phyloP scores from a whole-genome alignment of 2,113 vertebrate species.

The Corydoras sp. region DNA sequence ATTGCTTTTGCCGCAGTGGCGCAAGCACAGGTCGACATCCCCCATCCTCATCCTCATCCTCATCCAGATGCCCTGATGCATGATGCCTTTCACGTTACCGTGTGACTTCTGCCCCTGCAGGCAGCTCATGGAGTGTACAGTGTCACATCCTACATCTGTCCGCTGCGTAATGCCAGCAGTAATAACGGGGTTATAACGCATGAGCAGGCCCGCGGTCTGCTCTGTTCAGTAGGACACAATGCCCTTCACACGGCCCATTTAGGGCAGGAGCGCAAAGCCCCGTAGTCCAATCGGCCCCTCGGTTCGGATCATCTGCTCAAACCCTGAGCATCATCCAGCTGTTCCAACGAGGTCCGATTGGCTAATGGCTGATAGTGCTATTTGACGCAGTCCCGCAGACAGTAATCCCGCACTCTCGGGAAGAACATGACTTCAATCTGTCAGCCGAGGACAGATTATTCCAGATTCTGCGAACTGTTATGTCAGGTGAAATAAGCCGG shows the following conservation, averaged over 20 bases:
- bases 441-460: conserved; percentile 26
- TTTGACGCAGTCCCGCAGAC: conserved; percentile 30
- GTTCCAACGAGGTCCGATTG: not conserved
- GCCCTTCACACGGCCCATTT: not conserved
- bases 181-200: not conserved
- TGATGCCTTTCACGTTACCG: too few relatives aligned
- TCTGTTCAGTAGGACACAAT: not conserved
- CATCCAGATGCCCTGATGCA: too few relatives aligned
- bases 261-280: too few relatives aligned
- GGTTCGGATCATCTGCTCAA: not conserved
- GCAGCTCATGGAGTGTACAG: too few relatives aligned
- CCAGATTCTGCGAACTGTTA: conserved; percentile 49
- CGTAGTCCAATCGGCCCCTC: not conserved
- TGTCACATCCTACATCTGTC: too few relatives aligned
- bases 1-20: conserved; percentile 63
- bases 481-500: conserved; percentile 63
- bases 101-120: too few relatives aligned
- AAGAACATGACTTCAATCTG: conserved; percentile 37
- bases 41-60: too few relatives aligned
- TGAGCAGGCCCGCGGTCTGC: not conserved
- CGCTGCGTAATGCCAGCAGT: not conserved
- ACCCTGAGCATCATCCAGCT: not conserved
- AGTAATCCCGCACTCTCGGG: not conserved
- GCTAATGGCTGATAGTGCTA: not conserved
- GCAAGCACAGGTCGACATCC: not conserved